A percentile compares a stretch with the other conserved stretches of the same genome.
Evolutionary conservation across 2,888 invertebrate species (phyloP).

Genomic region (Plebejus melissa): DNA sequence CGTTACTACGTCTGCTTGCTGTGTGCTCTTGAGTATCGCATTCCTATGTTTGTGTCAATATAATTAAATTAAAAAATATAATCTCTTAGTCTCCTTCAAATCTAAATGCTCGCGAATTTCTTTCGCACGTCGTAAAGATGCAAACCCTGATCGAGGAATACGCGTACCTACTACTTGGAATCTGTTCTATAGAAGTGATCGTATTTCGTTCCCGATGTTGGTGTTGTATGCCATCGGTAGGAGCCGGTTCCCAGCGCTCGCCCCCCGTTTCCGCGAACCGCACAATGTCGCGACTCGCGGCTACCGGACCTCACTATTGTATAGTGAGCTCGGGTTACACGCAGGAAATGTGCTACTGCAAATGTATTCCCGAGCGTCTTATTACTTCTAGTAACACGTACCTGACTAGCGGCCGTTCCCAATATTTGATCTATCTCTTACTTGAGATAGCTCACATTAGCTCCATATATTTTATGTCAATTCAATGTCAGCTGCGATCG

Average conservation of each 20-base stretch:
- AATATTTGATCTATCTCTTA: no score
- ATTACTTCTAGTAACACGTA: neutral
- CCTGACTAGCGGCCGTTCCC: neutral
- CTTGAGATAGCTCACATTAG: no score
- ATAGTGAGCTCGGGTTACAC: neutral
- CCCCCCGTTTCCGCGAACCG: constrained; percentile 1
- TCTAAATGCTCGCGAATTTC: no score
- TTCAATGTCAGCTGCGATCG: no score
- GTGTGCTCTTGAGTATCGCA: no score
- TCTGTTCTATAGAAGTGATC: neutral
- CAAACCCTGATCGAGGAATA: no score
- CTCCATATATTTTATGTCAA: no score
- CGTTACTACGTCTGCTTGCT: neutral
- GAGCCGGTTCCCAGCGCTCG: neutral
- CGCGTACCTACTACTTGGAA: neutral
- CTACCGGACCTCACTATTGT: neutral
- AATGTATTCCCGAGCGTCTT: neutral
- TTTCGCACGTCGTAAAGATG: no score
- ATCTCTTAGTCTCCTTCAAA: no score
- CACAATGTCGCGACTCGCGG: neutral
- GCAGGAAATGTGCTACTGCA: neutral
- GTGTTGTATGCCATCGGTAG: neutral
- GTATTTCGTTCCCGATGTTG: neutral
- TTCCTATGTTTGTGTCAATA: no score
- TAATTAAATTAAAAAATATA: no score